Percentiles rank a stretch among this genome's conserved stretches.
These are phyloP conservation scores for Calosoma granatense DNA, from an alignment of 1,140 invertebrate genomes.

Conservation along the genomic window DNA sequence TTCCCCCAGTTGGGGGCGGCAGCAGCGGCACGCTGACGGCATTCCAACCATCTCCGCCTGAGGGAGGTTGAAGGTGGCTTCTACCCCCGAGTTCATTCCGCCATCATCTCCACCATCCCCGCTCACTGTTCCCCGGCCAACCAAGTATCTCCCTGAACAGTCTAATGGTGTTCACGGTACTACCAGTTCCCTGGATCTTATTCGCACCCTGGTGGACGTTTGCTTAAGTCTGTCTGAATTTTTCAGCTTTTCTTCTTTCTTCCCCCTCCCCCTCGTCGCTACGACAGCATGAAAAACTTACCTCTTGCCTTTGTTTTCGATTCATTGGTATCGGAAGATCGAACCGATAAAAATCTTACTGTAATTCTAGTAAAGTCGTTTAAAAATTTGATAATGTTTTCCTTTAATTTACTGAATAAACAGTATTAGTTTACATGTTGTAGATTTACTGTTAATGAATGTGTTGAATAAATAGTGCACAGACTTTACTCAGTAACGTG, in stretches of 20 bases:
- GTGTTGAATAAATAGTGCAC: too few relatives aligned
- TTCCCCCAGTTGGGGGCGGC: neutral
- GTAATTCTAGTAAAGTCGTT: too few relatives aligned
- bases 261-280: neutral
- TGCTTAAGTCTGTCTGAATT: neutral
- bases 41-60: neutral
- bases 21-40: neutral
- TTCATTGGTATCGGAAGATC: neutral
- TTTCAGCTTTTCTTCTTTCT: neutral
- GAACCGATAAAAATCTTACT: neutral
- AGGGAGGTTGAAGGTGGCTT: neutral
- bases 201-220: neutral
- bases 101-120: too few relatives aligned
- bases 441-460: too few relatives aligned
- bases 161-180: neutral
- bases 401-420: too few relatives aligned
- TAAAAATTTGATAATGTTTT: too few relatives aligned
- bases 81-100: neutral
- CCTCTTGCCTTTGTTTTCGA: neutral
- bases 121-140: neutral
- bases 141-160: neutral
- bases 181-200: neutral
- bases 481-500: too few relatives aligned
- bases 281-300: neutral
- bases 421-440: too few relatives aligned